Evolutionary conservation across 1,140 invertebrate species (phyloP), one percentile per base, ranked within the genome.

Genomic region (Sogatella furcifera): DNA sequence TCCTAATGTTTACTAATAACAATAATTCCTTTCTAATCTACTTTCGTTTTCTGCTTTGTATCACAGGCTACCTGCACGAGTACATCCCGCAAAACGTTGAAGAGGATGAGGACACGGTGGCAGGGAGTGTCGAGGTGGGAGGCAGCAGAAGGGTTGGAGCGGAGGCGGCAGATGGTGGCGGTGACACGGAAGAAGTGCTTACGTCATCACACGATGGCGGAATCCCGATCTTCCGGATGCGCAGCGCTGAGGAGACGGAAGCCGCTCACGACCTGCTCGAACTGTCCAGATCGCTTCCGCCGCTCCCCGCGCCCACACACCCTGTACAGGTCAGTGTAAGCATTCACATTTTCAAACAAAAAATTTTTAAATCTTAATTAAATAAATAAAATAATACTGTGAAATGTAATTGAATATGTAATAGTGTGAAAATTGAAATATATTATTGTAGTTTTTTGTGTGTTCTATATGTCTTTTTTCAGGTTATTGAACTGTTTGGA

Each of bases 241-340:
- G 84, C 59, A 86, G 85, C 52, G 80, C 83, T 1, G 88, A 88
- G 65, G 89, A 92, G 69, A 90, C 86, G 1, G 88, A 90, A 74
- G 89, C 88, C 5, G 89, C 89, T 1, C 89, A 90, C 67, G 89
- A 90, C 69, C 76, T 92, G n/a, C 73, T 92, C 14, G 90, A 90
- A 60, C 74, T 92, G 11, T 89, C 88, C 2, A 81, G 89, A 58
- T 88, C 88, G 42, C 68, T 89, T 57, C 88, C 88, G 0, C 86
- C 87, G 0, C 72, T 90, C 11, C 83, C 84, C 24, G 82, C 82
- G 0, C 84, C 84, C 0, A 79, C 80, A 49, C 19, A 79, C 73
- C 70, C 8, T 59, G 11, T 21, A 15, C 52, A 56, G 19, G 46
- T 42, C 52, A 57, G 44, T 15, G 2, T 74, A 71, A n/a, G n/a